Percentiles rank a stretch among this genome's conserved stretches.
These are phyloP conservation scores for Capitulum mitella DNA, from an alignment of 2,888 invertebrate genomes.

Conservation along the genomic window DNA sequence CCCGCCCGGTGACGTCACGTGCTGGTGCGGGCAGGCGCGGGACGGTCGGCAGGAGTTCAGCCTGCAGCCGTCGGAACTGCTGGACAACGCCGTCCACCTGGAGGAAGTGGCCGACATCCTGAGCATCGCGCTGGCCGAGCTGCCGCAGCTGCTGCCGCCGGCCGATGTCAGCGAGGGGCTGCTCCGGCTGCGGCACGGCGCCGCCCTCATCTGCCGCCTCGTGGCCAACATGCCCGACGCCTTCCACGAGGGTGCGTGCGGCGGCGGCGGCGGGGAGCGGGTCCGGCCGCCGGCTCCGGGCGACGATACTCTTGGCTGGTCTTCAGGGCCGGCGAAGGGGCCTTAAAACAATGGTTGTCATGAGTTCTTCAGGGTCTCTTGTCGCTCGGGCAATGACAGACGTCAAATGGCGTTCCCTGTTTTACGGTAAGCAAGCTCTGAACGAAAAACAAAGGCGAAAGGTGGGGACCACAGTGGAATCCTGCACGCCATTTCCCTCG, in stretches of 20 bases:
- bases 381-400: too few species aligned
- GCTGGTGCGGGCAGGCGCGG: constrained; percentile 42
- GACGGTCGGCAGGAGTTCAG: constrained; percentile 46
- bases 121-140: constrained; percentile 85
- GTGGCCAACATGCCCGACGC: constrained; percentile 92
- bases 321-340: too few species aligned
- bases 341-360: too few species aligned
- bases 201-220: constrained; percentile 79
- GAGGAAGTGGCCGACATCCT: constrained; percentile 92
- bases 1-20: too few species aligned
- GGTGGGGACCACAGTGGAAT: too few species aligned
- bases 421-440: too few species aligned
- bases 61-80: constrained; percentile 64
- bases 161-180: constrained; percentile 65
- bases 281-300: too few species aligned
- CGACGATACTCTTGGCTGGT: too few species aligned
- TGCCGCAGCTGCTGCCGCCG: constrained; percentile 65
- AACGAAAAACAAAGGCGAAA: too few species aligned
- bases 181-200: constrained; percentile 80
- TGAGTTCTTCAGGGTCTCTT: too few species aligned
- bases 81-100: constrained; percentile 89
- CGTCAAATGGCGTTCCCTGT: too few species aligned
- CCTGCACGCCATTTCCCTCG: too few species aligned
- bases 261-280: neutral
- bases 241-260: constrained; percentile 66